Evolutionary conservation across 2,888 invertebrate genomes (phyloP), one percentile per base, ranked within the genome.

Genomic region (Pristionchus mayeri): DNA sequence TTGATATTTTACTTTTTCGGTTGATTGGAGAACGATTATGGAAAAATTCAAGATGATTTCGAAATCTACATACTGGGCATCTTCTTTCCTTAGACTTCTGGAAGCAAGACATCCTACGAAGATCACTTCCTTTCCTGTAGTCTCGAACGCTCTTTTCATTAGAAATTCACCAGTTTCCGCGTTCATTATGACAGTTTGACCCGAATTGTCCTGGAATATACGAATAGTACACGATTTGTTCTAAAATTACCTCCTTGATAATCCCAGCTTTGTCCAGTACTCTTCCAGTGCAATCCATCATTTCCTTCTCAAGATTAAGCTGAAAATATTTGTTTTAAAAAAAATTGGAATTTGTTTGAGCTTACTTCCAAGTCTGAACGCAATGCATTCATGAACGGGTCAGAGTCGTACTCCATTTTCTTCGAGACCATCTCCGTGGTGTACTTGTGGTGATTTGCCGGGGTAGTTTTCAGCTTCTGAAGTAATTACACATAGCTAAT

Each of bases 401-500:
- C 79, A 7, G 52, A 21, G 7, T 54, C 54, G 21, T 40, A 37
- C 2, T 79, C 37, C 52, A 79, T 18, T 16, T 54, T 50, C 13
- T 79, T 40, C 34, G n/a, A n/a, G 11, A 85, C 48, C 63, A 87
- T 85, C 21, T 84, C 48, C 0, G 78, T 60, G 3, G 86, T 86
- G 7, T 78, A 1, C 2, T 78, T 18, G 24, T 84, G 78, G 57
- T 86, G 85, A 9, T 63, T 27, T 16, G 85, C 83, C 34, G 87
- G 87, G 4, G 82, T 40, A 0, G 79, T 27, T 27, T 86, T 80
- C 7, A 85, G 79, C 37, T 21, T 7, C 67, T 67, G 67, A 7
- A 67, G 37, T 37, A 0, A 2, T 0, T 2, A 2, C 13, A 27
- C 13, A 6, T 6, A 44, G 13, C 3, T 57, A 24, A 24, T 24